Evolutionary conservation across 2,888 invertebrate genomes (phyloP).

Genomic region (Vesta saturnalis): DNA sequence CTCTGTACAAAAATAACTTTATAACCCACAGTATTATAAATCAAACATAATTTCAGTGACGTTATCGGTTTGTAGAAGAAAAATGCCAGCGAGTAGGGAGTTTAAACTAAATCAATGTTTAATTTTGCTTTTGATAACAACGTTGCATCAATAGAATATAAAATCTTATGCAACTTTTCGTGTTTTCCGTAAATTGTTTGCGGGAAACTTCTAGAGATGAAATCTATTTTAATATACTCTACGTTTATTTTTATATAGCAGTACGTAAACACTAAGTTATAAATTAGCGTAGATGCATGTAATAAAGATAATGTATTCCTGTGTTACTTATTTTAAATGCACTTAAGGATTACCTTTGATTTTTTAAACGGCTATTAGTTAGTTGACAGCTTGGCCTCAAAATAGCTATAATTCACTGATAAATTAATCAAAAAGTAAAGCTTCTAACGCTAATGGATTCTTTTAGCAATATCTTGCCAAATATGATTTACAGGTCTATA

Average conservation of each 20-base stretch:
- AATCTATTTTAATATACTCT: slow-evolving; percentile 25
- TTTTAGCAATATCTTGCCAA: slow-evolving; percentile 2
- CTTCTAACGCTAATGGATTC: slow-evolving; percentile 5
- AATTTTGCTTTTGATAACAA: slow-evolving; percentile 20
- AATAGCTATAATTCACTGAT: neutral
- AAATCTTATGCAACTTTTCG: slow-evolving; percentile 16
- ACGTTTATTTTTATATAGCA: slow-evolving; percentile 27
- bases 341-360: no score
- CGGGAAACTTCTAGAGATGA: slow-evolving; percentile 11
- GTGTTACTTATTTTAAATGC: slow-evolving; percentile 18
- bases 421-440: neutral
- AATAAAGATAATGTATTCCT: slow-evolving; percentile 31
- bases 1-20: neutral
- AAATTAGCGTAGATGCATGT: slow-evolving; percentile 26
- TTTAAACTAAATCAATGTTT: slow-evolving; percentile 19
- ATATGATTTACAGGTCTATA: slow-evolving; percentile 7
- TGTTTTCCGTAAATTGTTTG: slow-evolving; percentile 5
- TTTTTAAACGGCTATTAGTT: neutral
- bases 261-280: slow-evolving; percentile 21
- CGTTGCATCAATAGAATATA: slow-evolving; percentile 6
- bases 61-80: neutral
- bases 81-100: neutral
- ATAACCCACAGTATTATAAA: slow-evolving; percentile 11
- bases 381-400: neutral
- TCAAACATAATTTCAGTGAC: slow-evolving; percentile 10